These are phyloP conservation scores for Pristiophorus japonicus DNA, from an alignment of 2,113 vertebrate species.

Conservation along the genomic window DNA sequence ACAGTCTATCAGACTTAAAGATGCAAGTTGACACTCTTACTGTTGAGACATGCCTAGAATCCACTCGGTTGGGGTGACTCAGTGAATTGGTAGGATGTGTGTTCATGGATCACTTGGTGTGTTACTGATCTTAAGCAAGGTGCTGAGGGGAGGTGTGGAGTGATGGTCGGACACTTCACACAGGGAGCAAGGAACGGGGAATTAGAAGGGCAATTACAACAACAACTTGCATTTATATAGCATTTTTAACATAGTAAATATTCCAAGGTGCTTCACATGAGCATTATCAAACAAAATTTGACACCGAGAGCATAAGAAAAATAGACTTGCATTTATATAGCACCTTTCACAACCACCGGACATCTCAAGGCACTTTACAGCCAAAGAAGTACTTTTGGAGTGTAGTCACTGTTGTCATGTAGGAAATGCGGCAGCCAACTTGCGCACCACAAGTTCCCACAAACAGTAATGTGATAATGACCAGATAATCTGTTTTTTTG, in stretches of 20 bases:
- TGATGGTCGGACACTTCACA: not conserved
- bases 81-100: not conserved
- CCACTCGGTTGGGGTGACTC: not conserved
- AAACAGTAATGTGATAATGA: no score
- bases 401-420: no score
- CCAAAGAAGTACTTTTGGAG: no score
- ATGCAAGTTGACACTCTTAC: not conserved
- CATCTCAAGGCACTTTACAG: no score
- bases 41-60: conserved; percentile 17
- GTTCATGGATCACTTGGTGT: not conserved
- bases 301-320: no score
- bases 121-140: not conserved
- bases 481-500: no score
- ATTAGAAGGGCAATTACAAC: not conserved
- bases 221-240: not conserved
- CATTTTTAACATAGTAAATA: not conserved
- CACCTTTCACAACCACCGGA: no score
- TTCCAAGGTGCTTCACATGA: not conserved
- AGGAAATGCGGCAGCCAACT: no score
- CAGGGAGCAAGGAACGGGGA: not conserved
- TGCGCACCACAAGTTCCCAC: no score
- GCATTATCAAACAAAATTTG: not conserved
- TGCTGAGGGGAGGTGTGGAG: not conserved
- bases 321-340: no score
- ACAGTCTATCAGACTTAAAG: conserved; percentile 18